Conservation (phyloP, 1,140 invertebrate species). For the Achatina immaculata region DNA sequence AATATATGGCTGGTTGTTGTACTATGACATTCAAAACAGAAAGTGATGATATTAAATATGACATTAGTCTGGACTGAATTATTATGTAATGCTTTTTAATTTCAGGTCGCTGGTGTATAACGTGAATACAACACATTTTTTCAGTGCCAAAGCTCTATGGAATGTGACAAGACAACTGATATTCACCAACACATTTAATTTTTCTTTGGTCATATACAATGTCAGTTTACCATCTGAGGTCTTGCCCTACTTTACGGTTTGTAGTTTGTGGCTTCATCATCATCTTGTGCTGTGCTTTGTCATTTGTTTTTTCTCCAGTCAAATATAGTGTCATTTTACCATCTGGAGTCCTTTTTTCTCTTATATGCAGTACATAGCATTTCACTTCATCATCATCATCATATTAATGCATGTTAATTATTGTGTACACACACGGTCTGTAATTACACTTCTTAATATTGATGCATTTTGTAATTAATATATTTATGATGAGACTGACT, state of each 20-base stretch:
- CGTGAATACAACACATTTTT: slow-evolving; percentile 70
- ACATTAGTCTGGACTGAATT: too few species aligned
- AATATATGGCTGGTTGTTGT: too few species aligned
- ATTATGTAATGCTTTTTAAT: slow-evolving; percentile 35
- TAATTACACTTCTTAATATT: too few species aligned
- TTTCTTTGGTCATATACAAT: slow-evolving; percentile 80
- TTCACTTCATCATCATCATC: too few species aligned
- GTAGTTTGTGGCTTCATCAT: neutral
- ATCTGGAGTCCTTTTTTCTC: too few species aligned
- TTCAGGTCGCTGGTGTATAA: slow-evolving; percentile 71
- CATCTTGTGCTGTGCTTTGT: neutral
- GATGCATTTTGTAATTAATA: too few species aligned
- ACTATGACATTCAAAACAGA: too few species aligned
- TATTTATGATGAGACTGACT: too few species aligned
- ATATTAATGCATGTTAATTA: too few species aligned
- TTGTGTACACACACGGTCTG: too few species aligned
- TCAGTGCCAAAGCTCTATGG: slow-evolving; percentile 59
- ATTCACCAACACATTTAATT: slow-evolving; percentile 80
- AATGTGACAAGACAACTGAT: slow-evolving; percentile 74
- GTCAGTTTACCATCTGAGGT: slow-evolving; percentile 78
- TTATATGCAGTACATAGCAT: too few species aligned
- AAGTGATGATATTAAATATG: too few species aligned
- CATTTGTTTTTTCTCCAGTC: neutral
- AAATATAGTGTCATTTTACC: neutral
- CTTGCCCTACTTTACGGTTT: slow-evolving; percentile 77